phyloP scores from a whole-genome alignment of 2,888 invertebrate species.

The Octodonta nipae region DNA sequence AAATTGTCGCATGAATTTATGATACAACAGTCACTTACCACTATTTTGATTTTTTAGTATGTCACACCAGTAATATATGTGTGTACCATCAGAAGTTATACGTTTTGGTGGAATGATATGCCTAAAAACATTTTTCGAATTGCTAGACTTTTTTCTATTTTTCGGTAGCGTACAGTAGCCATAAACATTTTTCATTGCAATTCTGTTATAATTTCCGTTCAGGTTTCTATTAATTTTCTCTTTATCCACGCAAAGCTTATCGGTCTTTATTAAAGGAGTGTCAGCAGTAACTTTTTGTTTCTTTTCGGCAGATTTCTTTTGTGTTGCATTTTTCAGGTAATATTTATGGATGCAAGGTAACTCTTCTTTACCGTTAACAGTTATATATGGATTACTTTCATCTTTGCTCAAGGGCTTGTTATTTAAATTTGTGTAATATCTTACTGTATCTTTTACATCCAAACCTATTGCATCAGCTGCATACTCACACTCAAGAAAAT shows the following conservation, averaged over 20 bases:
- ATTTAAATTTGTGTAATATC: too few relatives aligned
- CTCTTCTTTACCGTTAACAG: constrained; percentile 58
- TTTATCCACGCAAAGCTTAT: constrained; percentile 4
- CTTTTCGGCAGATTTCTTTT: constrained; percentile 14
- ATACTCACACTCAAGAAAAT: constrained; percentile 31
- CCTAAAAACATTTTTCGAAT: constrained; percentile 17
- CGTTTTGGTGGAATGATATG: constrained; percentile 53
- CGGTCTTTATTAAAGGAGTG: not conserved
- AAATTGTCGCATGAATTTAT: not conserved
- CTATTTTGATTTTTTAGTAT: constrained; percentile 45
- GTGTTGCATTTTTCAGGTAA: constrained; percentile 11
- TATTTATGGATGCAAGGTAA: constrained; percentile 42
- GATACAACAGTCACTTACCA: constrained; percentile 37
- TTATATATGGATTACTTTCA: constrained; percentile 40
- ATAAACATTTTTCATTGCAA: constrained; percentile 30
- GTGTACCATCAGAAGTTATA: constrained; percentile 69
- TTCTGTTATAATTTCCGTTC: constrained; percentile 32
- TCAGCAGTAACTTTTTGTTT: constrained; percentile 2
- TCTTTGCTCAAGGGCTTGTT: constrained; percentile 15
- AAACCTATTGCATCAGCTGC: constrained; percentile 35
- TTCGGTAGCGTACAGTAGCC: constrained; percentile 44
- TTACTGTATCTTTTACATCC: constrained; percentile 24
- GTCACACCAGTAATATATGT: constrained; percentile 80
- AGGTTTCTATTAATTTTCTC: constrained; percentile 18
- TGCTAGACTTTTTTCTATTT: constrained; percentile 24